Evolutionary conservation across 23 tunicate genomes (phyloP), one percentile per base, ranked within the genome.

Genomic region (Oikopleura dioica): DNA sequence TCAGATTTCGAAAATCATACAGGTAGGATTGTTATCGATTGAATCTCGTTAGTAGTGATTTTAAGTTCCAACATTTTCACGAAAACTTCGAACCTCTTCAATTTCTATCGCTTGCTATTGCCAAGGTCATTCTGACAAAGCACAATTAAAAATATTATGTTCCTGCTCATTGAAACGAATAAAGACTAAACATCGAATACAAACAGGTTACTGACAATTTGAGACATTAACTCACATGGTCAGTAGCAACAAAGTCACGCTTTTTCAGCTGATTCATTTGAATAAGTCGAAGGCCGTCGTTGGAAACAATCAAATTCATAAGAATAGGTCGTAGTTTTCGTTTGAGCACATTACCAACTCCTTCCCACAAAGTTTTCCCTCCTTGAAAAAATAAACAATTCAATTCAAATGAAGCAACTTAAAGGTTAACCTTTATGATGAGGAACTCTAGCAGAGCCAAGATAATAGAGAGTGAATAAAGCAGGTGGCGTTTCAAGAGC

Each of bases 21-120:
- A 23, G 29, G 30, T 63, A 31, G 72, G 30, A n/a, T n/a, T n/a
- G n/a, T n/a, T n/a, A n/a, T n/a, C n/a, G n/a, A n/a, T n/a, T n/a
- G n/a, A n/a, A n/a, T n/a, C n/a, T n/a, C n/a, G n/a, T n/a, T n/a
- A n/a, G n/a, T n/a, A n/a, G n/a, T n/a, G n/a, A n/a, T n/a, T n/a
- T n/a, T n/a, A n/a, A n/a, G n/a, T n/a, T n/a, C n/a, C n/a, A n/a
- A 16, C 72, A 63, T 63, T 63, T 63, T 63, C 30, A 63, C 33
- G 72, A 63, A 16, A 63, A 63, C 33, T 63, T 21, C 72, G 72
- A 63, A 63, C 16, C 30, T 28, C 29, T 63, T 63, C 72, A 63
- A 21, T 63, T 63, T 21, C 33, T 63, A 28, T 23, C 72, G 2
- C 2, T 31, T 28, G 72, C 72, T 28, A 24, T 63, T 24, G 16